Evolutionary conservation across 2,113 vertebrate genomes (phyloP).

Genomic region (Oreocharis arfaki): DNA sequence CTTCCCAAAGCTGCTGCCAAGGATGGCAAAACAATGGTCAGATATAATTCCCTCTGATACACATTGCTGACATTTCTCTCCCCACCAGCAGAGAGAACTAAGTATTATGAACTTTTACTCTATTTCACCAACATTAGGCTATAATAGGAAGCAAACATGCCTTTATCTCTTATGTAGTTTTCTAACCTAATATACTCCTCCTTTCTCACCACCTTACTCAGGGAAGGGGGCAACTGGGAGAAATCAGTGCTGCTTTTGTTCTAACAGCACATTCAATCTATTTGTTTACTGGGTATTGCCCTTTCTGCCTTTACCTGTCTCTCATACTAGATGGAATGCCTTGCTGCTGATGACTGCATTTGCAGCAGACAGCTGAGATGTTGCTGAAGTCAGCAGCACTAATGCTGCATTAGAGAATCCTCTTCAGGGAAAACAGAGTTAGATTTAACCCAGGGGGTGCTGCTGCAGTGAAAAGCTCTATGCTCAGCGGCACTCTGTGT

Average conservation of each 20-base stretch:
- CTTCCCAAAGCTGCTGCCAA: not conserved
- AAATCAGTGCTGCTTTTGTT: not conserved
- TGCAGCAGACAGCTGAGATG: slow-evolving; percentile 29
- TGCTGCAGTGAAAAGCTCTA: not conserved
- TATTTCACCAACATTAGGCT: not conserved
- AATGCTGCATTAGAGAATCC: slow-evolving; percentile 31
- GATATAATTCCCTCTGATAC: not conserved
- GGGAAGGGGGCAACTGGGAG: not conserved
- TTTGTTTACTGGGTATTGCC: not conserved
- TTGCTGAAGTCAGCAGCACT: slow-evolving; percentile 66
- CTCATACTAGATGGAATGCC: not conserved
- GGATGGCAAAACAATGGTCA: not conserved
- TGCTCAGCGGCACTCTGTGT: not conserved
- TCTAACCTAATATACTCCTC: not conserved
- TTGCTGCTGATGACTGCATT: not conserved
- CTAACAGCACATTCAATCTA: not conserved
- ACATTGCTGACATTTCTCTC: not conserved
- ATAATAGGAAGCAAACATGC: not conserved
- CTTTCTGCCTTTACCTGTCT: slow-evolving; percentile 1
- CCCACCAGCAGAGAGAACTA: not conserved
- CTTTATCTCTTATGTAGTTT: not conserved
- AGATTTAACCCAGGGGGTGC: not conserved
- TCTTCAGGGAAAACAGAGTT: slow-evolving; percentile 26
- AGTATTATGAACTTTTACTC: not conserved
- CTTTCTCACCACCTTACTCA: not conserved